Evolutionary conservation across 2,888 invertebrate species (phyloP).

Genomic region (Eurytoma californica): DNA sequence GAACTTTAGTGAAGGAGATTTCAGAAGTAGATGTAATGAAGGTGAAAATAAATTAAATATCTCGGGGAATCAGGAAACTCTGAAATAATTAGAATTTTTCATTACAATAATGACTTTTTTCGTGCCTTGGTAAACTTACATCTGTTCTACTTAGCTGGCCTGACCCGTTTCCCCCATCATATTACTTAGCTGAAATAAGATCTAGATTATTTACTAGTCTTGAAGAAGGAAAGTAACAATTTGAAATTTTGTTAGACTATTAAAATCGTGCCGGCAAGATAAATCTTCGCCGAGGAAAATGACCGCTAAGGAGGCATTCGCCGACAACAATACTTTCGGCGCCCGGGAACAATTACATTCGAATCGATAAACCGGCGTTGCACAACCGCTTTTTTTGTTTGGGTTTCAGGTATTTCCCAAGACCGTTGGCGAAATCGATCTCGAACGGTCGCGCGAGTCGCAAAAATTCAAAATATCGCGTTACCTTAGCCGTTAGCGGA

Average conservation of each 20-base stretch:
- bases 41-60: too few relatives aligned
- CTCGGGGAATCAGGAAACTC: background rate
- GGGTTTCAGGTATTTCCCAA: too few relatives aligned
- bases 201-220: slow-evolving; percentile 19
- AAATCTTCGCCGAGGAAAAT: slow-evolving; percentile 12
- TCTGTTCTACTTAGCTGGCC: slow-evolving; percentile 44
- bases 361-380: slow-evolving; percentile 2
- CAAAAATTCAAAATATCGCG: too few relatives aligned
- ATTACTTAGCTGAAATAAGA: slow-evolving; percentile 3
- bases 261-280: slow-evolving; percentile 17
- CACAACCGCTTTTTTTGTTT: background rate
- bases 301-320: background rate
- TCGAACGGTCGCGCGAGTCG: too few relatives aligned
- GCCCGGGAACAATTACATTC: background rate
- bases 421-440: too few relatives aligned
- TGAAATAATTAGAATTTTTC: background rate
- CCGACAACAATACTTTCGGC: slow-evolving; percentile 22
- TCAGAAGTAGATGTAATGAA: too few relatives aligned
- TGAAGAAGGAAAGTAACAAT: slow-evolving; percentile 18
- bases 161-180: slow-evolving; percentile 34
- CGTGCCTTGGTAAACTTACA: slow-evolving; percentile 31
- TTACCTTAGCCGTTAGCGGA: too few relatives aligned
- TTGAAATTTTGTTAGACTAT: slow-evolving; percentile 37
- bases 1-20: too few relatives aligned
- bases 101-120: background rate